Conservation (phyloP, 2,888 invertebrate species). For the Sipha maydis region DNA sequence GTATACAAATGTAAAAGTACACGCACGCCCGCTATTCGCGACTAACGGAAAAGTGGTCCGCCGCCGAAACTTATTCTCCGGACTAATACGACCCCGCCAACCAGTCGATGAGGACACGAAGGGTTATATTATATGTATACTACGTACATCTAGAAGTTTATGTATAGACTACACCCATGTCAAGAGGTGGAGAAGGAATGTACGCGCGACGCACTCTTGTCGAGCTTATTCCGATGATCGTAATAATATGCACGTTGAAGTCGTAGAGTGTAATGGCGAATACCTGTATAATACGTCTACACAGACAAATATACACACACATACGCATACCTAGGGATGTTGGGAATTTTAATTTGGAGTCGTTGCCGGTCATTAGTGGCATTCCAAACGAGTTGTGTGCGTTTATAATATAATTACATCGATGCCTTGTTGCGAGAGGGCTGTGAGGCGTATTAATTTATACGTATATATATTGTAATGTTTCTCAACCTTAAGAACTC, state of each 20-base stretch:
- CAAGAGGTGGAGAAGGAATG: neutral
- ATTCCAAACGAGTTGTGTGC: slow-evolving; percentile 36
- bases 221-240: slow-evolving; percentile 34
- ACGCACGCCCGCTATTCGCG: neutral
- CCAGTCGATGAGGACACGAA: neutral
- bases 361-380: slow-evolving; percentile 41
- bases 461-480: neutral
- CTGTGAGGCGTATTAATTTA: neutral
- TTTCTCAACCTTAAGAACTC: too few species aligned
- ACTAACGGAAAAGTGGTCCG: neutral
- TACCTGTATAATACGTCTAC: neutral
- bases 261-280: slow-evolving; percentile 35
- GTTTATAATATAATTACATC: slow-evolving; percentile 35
- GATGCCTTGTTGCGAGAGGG: neutral
- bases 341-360: slow-evolving; percentile 57
- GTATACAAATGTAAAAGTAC: neutral
- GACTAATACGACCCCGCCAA: neutral
- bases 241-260: slow-evolving; percentile 9
- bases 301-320: too few species aligned
- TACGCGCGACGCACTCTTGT: neutral
- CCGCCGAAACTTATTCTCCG: neutral
- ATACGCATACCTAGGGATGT: slow-evolving; percentile 8
- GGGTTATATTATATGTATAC: neutral
- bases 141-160: neutral
- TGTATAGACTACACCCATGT: neutral